A percentile compares a stretch with the other conserved stretches of the same genome.
Conservation (phyloP, 92 coral and sea anemone genomes). For the Meandrina meandrites region DNA sequence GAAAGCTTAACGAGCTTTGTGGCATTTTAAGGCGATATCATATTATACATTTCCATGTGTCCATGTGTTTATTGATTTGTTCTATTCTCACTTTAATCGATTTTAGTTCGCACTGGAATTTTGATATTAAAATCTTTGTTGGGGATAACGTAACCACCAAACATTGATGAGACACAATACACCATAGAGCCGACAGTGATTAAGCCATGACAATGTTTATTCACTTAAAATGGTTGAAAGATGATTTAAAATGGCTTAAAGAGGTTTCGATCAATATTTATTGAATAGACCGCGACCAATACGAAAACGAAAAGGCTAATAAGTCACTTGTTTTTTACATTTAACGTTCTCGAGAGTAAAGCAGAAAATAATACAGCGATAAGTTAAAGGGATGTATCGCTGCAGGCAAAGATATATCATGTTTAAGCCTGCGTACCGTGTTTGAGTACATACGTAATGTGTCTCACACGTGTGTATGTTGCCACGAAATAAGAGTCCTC, state of each 20-base stretch:
- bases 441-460: neutral
- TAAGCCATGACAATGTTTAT: too few relatives aligned
- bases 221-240: too few relatives aligned
- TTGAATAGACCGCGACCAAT: conserved; percentile 5
- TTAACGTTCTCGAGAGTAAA: neutral
- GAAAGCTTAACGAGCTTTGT: neutral
- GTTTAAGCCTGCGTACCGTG: too few relatives aligned
- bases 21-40: neutral
- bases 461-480: neutral
- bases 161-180: neutral
- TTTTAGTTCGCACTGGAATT: neutral
- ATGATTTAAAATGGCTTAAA: neutral
- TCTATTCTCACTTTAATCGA: conserved; percentile 4
- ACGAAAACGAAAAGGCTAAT: conserved; percentile 10
- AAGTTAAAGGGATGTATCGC: neutral
- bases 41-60: too few relatives aligned
- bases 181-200: too few relatives aligned
- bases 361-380: neutral
- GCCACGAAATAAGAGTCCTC: neutral
- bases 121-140: neutral
- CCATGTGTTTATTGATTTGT: neutral
- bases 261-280: conserved; percentile 25
- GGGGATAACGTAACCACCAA: neutral
- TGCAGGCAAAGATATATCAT: neutral
- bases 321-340: neutral